Percentiles rank a stretch among this genome's conserved stretches.
Conservation (phyloP, 2,888 invertebrate genomes). For the Anoplius nigerrimus region DNA sequence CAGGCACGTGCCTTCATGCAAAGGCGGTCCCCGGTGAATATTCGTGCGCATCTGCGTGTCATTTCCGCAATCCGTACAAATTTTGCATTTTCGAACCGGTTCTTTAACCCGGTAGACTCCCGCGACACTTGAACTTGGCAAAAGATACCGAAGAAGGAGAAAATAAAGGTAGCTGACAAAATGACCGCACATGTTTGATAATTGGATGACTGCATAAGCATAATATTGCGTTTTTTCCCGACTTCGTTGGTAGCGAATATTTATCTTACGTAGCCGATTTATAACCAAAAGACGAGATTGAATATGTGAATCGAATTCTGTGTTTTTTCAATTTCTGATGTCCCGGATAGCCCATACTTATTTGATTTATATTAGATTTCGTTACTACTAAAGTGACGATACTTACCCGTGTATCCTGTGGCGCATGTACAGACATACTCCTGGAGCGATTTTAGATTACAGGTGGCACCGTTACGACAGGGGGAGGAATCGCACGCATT, state of each 20-base stretch:
- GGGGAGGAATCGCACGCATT: constrained; percentile 93
- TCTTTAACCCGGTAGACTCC: neutral
- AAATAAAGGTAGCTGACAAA: too few species aligned
- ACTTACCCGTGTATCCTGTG: constrained; percentile 90
- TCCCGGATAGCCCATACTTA: too few species aligned
- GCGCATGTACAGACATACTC: constrained; percentile 93
- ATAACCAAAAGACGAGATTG: too few species aligned
- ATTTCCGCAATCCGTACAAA: constrained; percentile 44
- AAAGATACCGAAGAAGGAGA: too few species aligned
- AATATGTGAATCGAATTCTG: too few species aligned
- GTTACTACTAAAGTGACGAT: neutral
- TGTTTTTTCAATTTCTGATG: too few species aligned
- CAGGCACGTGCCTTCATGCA: constrained; percentile 51
- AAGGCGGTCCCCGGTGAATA: constrained; percentile 23
- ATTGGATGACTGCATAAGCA: too few species aligned
- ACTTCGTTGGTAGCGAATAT: too few species aligned
- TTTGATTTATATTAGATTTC: too few species aligned
- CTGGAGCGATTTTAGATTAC: constrained; percentile 86
- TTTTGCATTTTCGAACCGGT: constrained; percentile 7
- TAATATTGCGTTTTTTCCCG: too few species aligned
- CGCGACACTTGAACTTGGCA: neutral
- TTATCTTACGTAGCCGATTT: too few species aligned
- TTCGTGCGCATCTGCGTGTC: constrained; percentile 2
- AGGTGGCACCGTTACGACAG: constrained; percentile 93
- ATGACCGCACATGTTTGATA: too few species aligned